phyloP scores from a whole-genome alignment of 2,888 invertebrate genomes.

The Cerceris rybyensis region DNA sequence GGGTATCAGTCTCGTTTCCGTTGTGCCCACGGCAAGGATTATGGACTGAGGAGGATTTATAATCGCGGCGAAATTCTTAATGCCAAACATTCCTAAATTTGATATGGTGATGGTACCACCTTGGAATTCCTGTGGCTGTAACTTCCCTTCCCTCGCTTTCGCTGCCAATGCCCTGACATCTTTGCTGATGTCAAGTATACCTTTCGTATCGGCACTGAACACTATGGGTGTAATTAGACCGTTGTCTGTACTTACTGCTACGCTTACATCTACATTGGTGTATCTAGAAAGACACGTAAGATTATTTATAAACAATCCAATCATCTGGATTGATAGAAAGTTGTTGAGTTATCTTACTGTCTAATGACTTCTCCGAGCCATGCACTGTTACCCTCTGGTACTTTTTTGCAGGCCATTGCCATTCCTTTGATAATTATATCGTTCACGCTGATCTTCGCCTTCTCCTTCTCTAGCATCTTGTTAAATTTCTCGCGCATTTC shows the following conservation, averaged over 20 bases:
- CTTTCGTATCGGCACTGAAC: conserved; percentile 94
- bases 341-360: conserved; percentile 86
- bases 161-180: conserved; percentile 91
- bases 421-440: conserved; percentile 98
- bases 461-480: conserved; percentile 89
- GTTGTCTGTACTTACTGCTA: conserved; percentile 97
- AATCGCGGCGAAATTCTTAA: conserved; percentile 95
- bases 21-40: conserved; percentile 95
- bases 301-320: not conserved
- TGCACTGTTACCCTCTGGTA: conserved; percentile 96
- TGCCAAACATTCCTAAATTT: conserved; percentile 96
- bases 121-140: conserved; percentile 97
- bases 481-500: conserved; percentile 91
- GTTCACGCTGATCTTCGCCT: conserved; percentile 95
- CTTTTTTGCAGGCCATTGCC: conserved; percentile 93
- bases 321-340: not conserved
- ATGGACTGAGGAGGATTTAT: conserved; percentile 98
- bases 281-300: conserved; percentile 84
- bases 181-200: conserved; percentile 91
- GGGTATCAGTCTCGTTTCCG: conserved; percentile 88
- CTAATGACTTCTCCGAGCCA: conserved; percentile 97
- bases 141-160: conserved; percentile 93
- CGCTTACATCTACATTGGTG: conserved; percentile 95
- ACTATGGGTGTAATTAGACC: conserved; percentile 99
- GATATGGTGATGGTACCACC: conserved; percentile 98